A percentile compares a stretch with the other conserved stretches of the same genome.
Evolutionary conservation across 2,888 invertebrate genomes (phyloP).

Genomic region (Atethmia centrago): DNA sequence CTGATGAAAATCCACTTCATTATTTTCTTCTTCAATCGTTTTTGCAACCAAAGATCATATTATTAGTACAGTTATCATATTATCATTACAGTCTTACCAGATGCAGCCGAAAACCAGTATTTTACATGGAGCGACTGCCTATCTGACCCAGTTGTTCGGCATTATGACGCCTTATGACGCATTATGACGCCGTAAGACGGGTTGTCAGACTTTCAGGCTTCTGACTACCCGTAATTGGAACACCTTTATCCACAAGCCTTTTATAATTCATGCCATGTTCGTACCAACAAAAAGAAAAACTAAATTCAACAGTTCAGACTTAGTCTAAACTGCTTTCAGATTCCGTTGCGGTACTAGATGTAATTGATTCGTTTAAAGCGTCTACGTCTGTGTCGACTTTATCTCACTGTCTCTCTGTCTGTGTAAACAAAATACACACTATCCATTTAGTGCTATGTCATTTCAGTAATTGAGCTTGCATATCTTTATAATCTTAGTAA

Average conservation of each 20-base stretch:
- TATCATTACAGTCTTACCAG: neutral
- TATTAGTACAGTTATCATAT: neutral
- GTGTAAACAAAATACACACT: slow-evolving; percentile 49
- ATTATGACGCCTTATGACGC: neutral
- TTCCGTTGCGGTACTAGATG: slow-evolving; percentile 30
- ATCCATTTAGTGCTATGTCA: slow-evolving; percentile 49
- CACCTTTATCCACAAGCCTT: neutral
- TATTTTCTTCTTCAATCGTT: neutral
- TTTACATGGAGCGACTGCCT: neutral
- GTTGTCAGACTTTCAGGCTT: neutral
- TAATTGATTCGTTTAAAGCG: slow-evolving; percentile 24
- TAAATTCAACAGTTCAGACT: neutral
- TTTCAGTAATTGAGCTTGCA: slow-evolving; percentile 8
- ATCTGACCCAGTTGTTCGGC: neutral
- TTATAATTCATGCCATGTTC: too few species aligned
- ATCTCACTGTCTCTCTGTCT: slow-evolving; percentile 9
- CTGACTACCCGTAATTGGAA: too few species aligned
- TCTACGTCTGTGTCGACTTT: neutral
- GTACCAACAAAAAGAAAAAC: neutral
- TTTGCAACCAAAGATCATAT: neutral
- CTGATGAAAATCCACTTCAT: neutral
- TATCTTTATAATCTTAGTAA: slow-evolving; percentile 5
- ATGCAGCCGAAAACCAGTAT: neutral
- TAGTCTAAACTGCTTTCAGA: neutral
- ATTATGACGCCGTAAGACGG: neutral